These are phyloP conservation scores for Panzeria rudis DNA, from an alignment of 2,888 invertebrate genomes.

Conservation along the genomic window DNA sequence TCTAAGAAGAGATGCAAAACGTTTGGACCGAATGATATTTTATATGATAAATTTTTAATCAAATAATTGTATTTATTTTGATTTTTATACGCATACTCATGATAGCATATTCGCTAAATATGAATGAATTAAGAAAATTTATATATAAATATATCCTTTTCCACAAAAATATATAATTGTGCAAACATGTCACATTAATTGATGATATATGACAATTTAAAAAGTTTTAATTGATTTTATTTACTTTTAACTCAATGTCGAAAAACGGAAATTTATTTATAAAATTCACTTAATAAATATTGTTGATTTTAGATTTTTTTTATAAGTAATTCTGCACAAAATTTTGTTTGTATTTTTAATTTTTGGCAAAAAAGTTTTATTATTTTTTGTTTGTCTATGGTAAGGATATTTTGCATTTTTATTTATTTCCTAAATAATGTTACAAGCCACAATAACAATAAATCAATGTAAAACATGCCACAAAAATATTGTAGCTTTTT, in stretches of 20 bases:
- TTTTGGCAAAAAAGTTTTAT: background rate
- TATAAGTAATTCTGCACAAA: no score
- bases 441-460: conserved; percentile 70
- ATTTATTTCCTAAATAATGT: conserved; percentile 70
- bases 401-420: conserved; percentile 47
- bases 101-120: no score
- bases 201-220: background rate
- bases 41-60: no score
- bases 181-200: no score
- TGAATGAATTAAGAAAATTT: no score
- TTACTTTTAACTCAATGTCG: conserved; percentile 1
- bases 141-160: no score
- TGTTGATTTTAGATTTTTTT: background rate
- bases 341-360: background rate
- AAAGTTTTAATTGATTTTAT: conserved; percentile 51
- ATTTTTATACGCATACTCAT: no score
- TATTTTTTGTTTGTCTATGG: conserved; percentile 22
- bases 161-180: no score
- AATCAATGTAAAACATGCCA: conserved; percentile 71
- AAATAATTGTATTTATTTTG: no score
- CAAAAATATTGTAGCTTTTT: conserved; percentile 59
- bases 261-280: conserved; percentile 25
- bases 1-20: no score
- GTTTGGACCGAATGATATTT: no score
- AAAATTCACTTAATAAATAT: conserved; percentile 47